Evolutionary conservation across 2,888 invertebrate species (phyloP), one percentile per base, ranked within the genome.

Genomic region (Xylota sylvarum): DNA sequence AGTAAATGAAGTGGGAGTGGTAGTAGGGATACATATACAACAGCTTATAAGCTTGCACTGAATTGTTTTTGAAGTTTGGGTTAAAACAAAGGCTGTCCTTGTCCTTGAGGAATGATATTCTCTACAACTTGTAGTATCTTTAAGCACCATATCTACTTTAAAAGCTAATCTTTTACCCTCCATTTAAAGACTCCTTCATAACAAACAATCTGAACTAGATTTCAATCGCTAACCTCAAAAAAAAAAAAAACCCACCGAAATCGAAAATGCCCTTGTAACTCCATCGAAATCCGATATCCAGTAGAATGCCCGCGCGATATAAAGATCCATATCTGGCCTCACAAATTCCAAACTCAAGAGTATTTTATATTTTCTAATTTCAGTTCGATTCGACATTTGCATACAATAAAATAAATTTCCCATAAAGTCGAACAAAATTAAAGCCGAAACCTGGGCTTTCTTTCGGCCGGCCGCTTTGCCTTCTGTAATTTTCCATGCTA

Each of bases 401-500:
- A 81, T 81, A 81, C 35, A 65, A 58, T 58, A 60, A 72, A 73
- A 81, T 81, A 67, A 81, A 67, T 43, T 81, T 62, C 60, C 60
- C 58, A 81, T 81, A 74, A 74, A 81, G 19, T 56, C 48, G 10
- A 17, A 56, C 12, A 19, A 27, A 64, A n/a, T 46, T 48, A 19
- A 43, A 48, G 9, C 43, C 10, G 32, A n/a, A 50, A 37, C 10
- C 55, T 17, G 30, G 55, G 32, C 50, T 60, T 55, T 55, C 32
- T 46, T 14, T 35, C n/a, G 27, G 6, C n/a, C n/a, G n/a, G n/a
- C n/a, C n/a, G n/a, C 30, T 17, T 10, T 32, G n/a, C 14, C 69
- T 69, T 58, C 40, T 55, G 52, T 50, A 50, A 80, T 58, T 60
- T 46, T 60, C 73, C 46, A 60, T 60, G 60, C 4, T 60, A 48